Conservation (phyloP, 1,140 invertebrate genomes). For the Armadillidium nasatum region DNA sequence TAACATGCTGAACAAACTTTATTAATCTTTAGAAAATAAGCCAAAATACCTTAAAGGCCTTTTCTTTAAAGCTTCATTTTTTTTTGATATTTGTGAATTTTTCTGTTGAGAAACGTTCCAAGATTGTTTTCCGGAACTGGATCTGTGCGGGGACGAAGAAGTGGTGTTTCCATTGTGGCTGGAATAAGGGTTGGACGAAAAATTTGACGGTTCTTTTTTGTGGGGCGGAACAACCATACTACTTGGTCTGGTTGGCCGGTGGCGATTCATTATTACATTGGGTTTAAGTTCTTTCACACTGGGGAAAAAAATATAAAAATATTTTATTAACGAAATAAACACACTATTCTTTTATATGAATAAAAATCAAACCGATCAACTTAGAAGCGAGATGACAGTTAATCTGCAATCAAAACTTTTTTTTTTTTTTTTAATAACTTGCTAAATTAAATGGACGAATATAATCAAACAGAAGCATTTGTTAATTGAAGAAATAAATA, state of each 20-base stretch:
- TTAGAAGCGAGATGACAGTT: no score
- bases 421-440: no score
- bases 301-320: constrained; percentile 7
- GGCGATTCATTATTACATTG: constrained; percentile 12
- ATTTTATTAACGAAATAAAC: not conserved
- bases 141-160: not conserved
- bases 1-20: no score
- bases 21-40: no score
- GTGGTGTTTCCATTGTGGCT: constrained; percentile 4
- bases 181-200: constrained; percentile 16
- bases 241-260: constrained; percentile 13
- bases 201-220: constrained; percentile 31
- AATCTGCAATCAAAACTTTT: no score
- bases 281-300: constrained; percentile 34
- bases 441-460: no score
- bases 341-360: no score
- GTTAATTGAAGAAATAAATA: no score
- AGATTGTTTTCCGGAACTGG: not conserved
- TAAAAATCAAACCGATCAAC: no score
- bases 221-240: constrained; percentile 29
- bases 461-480: no score
- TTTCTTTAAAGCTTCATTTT: constrained; percentile 12
- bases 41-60: constrained; percentile 3
- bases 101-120: not conserved
- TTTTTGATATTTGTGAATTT: not conserved